Base-by-base conservation (phyloP, 2,888 invertebrate genomes). In the Lucinisca nassula region DNA sequence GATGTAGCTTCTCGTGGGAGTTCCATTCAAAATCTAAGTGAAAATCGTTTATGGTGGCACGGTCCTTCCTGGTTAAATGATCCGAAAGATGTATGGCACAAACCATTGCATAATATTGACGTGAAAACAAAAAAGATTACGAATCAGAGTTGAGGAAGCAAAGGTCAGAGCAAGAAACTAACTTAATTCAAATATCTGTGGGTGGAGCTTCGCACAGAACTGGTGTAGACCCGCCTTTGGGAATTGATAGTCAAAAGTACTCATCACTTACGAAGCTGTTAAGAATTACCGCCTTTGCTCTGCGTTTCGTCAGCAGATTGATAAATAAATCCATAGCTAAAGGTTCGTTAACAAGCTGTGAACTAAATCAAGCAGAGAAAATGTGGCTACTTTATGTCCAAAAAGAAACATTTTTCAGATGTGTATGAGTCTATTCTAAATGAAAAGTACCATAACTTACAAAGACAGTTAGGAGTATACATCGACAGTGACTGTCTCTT, bases 21-120 rank as follows among this genome's bases (percentile, higher is more conserved):
- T 30, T 21, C 45, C 35, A 49, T 70, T 21, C 10, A 14, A 72
- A 58, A 40, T 37, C 40, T 78, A 30, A 58, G 24, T 35, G 30
- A 77, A 49, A 1, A 37, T 58, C 10, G 2, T n/a, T 40, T 67
- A 10, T 82, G 75, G 67, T 61, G 82, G 75, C 70, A 82, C 38
- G 82, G 75, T 30, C 67, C 75, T 35, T 32, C 1, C 8, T 82
- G 76, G 76, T n/a, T 82, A 38, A 8, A 12, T 10, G 12, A 12
- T 30, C 12, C 8, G 21, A 8, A 27, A 61, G n/a, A n/a, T 61
- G 61, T 12, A 30, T 61, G 61, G 61, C 61, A 8, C 17, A 17
- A 12, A 45, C 17, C 45, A 45, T 8, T 45, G 10, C 10, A 12
- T 45, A 17, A 45, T 45, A 17, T 45, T 8, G 45, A 45, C 45